These are phyloP conservation scores for Dasysyrphus tricinctus DNA, from an alignment of 2,888 invertebrate genomes.

Conservation along the genomic window DNA sequence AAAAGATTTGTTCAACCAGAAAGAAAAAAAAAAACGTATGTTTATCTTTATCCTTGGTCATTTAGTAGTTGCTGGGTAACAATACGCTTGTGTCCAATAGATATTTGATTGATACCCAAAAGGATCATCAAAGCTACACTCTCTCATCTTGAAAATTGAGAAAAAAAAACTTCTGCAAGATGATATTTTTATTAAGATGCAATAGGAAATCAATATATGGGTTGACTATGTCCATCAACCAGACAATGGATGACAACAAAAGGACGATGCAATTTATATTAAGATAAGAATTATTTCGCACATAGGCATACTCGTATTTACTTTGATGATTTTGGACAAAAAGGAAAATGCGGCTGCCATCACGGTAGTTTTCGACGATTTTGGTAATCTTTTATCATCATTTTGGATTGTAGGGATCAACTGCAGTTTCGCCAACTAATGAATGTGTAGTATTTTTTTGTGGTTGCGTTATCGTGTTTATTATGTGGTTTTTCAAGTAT, in stretches of 20 bases:
- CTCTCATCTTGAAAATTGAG: not conserved
- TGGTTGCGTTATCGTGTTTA: slow-evolving; percentile 17
- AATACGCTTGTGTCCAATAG: slow-evolving; percentile 33
- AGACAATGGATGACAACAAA: slow-evolving; percentile 40
- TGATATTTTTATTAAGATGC: slow-evolving; percentile 73
- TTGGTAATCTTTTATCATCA: slow-evolving; percentile 15
- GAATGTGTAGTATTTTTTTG: slow-evolving; percentile 47
- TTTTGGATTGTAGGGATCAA: slow-evolving; percentile 39
- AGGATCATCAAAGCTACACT: slow-evolving; percentile 34
- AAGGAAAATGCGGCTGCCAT: not conserved
- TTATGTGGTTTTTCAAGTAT: slow-evolving; percentile 51
- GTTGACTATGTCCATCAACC: not conserved
- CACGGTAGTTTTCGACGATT: slow-evolving; percentile 27
- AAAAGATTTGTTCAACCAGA: slow-evolving; percentile 36
- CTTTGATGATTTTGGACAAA: slow-evolving; percentile 19
- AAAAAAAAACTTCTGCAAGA: slow-evolving; percentile 50
- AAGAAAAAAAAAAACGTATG: slow-evolving; percentile 27
- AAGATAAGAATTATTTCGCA: slow-evolving; percentile 11
- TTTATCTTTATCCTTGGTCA: slow-evolving; percentile 64
- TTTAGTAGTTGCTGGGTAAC: slow-evolving; percentile 11
- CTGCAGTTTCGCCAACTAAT: slow-evolving; percentile 45
- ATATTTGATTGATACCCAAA: slow-evolving; percentile 51
- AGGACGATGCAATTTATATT: slow-evolving; percentile 18
- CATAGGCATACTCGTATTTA: not conserved
- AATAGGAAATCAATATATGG: slow-evolving; percentile 52